phyloP scores from a whole-genome alignment of 2,113 vertebrate species.

The Pituophis catenifer region DNA sequence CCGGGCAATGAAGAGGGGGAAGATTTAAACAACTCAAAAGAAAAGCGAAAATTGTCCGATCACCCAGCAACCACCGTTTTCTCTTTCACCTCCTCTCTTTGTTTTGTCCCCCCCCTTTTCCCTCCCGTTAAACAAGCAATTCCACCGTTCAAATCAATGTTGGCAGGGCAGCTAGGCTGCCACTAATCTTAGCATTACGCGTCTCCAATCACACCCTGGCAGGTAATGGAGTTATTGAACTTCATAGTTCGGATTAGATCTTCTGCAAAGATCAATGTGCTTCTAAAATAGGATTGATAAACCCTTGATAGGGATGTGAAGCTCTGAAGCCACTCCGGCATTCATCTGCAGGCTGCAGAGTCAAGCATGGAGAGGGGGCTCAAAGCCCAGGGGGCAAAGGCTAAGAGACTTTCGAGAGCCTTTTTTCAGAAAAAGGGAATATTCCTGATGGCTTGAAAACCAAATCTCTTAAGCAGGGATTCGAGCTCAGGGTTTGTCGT shows the following conservation, averaged over 20 bases:
- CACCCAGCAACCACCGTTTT: constrained; percentile 90
- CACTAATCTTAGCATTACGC: constrained; percentile 98
- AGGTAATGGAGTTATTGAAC: constrained; percentile 99
- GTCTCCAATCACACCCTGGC: constrained; percentile 94
- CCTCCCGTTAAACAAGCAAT: constrained; percentile 82
- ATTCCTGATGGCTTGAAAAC: constrained; percentile 39
- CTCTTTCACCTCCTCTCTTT: constrained; percentile 60
- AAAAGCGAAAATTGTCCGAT: constrained; percentile 95
- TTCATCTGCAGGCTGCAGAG: constrained; percentile 74
- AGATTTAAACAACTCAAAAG: constrained; percentile 47
- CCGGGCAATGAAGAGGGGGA: constrained; percentile 51
- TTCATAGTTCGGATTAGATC: constrained; percentile 99
- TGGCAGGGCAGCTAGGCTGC: constrained; percentile 96
- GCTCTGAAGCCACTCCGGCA: constrained; percentile 86
- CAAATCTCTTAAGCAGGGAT: constrained; percentile 30
- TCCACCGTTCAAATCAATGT: constrained; percentile 98
- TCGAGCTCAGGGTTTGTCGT: not conserved
- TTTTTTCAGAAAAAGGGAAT: constrained; percentile 55
- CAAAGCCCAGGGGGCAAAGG: constrained; percentile 28
- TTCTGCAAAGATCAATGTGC: constrained; percentile 96
- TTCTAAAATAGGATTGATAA: constrained; percentile 98
- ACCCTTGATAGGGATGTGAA: constrained; percentile 97
- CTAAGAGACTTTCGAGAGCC: constrained; percentile 53
- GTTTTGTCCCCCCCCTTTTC: not conserved
- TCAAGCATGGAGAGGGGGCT: not conserved